Conservation (phyloP, 2,113 vertebrate genomes). For the Coracopsis vasa region DNA sequence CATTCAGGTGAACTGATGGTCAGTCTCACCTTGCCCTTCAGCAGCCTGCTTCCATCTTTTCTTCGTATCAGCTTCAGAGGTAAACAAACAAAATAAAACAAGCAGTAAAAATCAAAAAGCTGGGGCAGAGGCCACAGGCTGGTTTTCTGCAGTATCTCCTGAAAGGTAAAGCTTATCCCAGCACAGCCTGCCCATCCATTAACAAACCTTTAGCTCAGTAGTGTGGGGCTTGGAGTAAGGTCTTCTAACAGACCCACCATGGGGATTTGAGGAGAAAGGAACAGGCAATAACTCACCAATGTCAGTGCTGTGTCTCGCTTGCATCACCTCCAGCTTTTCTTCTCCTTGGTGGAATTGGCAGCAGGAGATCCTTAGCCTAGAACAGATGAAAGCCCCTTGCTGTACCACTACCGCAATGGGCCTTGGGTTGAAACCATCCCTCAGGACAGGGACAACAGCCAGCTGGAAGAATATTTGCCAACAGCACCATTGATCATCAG, state of each 20-base stretch:
- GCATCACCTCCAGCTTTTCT: constrained; percentile 1
- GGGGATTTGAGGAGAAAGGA: neutral
- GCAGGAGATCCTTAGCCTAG: neutral
- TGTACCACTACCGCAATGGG: neutral
- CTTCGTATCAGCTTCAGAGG: neutral
- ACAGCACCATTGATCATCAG: neutral
- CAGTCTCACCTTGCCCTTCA: neutral
- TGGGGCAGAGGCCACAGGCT: neutral
- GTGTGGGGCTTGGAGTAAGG: neutral
- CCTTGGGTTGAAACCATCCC: neutral
- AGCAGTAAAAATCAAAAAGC: neutral
- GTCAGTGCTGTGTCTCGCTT: neutral
- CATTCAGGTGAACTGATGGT: neutral
- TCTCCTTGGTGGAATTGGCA: neutral
- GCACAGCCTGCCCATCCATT: neutral
- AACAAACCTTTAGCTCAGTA: neutral
- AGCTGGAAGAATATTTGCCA: neutral
- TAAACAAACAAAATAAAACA: neutral
- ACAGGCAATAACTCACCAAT: neutral
- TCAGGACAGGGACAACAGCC: neutral
- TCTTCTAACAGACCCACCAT: neutral
- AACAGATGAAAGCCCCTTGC: neutral
- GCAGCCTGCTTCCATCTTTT: neutral
- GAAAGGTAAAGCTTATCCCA: neutral
- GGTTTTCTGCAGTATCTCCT: neutral